phyloP scores from a whole-genome alignment of 2,113 vertebrate species.

The Pontoporia blainvillei region DNA sequence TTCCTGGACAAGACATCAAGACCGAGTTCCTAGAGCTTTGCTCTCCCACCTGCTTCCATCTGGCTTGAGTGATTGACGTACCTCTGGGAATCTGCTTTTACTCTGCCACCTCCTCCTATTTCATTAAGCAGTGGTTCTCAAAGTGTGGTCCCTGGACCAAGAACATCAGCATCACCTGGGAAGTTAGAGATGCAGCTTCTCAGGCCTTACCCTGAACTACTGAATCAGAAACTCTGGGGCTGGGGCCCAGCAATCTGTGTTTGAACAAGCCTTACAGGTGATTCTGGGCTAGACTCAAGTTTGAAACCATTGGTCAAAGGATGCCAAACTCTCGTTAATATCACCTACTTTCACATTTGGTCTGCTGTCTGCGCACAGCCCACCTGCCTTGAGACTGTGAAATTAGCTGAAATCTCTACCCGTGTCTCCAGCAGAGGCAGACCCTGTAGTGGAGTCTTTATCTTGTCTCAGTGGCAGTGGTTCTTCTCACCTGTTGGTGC shows the following conservation, averaged over 20 bases:
- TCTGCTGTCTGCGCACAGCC: background rate
- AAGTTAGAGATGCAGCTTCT: background rate
- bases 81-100: background rate
- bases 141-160: background rate
- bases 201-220: background rate
- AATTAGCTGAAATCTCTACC: background rate
- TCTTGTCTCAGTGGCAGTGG: background rate
- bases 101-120: background rate
- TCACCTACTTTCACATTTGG: background rate
- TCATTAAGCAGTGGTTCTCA: background rate
- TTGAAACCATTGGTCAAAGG: background rate
- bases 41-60: background rate
- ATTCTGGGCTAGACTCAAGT: background rate
- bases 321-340: background rate
- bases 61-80: background rate
- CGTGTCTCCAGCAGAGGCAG: background rate
- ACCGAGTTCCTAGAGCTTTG: background rate
- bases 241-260: background rate
- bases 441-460: background rate
- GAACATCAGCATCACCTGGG: background rate
- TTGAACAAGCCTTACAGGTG: background rate
- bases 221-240: background rate
- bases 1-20: background rate
- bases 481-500: background rate
- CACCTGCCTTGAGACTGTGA: background rate